Evolutionary conservation across 2,113 vertebrate species (phyloP), one percentile per base, ranked within the genome.

Genomic region (Stomatorhinus ivindoensis): DNA sequence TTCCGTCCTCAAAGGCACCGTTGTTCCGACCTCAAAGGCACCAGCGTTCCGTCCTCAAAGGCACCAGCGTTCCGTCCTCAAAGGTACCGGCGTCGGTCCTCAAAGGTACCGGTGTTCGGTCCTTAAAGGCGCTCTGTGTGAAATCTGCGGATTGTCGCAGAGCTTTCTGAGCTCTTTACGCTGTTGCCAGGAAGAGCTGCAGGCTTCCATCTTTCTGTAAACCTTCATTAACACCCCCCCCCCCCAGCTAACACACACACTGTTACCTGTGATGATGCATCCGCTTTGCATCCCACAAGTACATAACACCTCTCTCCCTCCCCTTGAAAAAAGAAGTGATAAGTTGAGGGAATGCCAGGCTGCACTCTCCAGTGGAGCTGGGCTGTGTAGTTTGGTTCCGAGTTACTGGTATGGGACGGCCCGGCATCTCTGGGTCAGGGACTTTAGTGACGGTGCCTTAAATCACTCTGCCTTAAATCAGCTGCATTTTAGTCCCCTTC

Each of bases 141-240:
- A 69, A 76, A 88, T 86, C 87, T 89, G 91, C 85, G 51, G 58
- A 83, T 89, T 39, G 61, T 73, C 73, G 44, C 27, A 39, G 31
- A 6, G 24, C 24, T 53, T 88, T 55, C 31, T 48, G 47, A 27
- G 19, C 69, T 82, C n/a, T 55, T 55, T 44, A 53, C 51, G 50
- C 69, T 35, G 61, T 76, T 15, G 15, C 65, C 42, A 83, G 31
- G 50, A 89, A 55, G 42, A 50, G 48, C 46, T 83, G 50, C 51
- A 80, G 39, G 31, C 51, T 53, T 46, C 42, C 21, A 17, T 11
- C 24, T 47, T 48, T 50, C 44, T 47, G 27, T 86, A 86, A n/a
- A 50, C 91, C 90, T 91, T 94, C 93, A 93, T 94, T 94, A 93
- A 93, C 93, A 93, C 85, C 88, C 51, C 42, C 46, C 19, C 47